A percentile compares a stretch with the other conserved stretches of the same genome.
phyloP scores from a whole-genome alignment of 2,113 vertebrate species.

The Phaethornis superciliosus region DNA sequence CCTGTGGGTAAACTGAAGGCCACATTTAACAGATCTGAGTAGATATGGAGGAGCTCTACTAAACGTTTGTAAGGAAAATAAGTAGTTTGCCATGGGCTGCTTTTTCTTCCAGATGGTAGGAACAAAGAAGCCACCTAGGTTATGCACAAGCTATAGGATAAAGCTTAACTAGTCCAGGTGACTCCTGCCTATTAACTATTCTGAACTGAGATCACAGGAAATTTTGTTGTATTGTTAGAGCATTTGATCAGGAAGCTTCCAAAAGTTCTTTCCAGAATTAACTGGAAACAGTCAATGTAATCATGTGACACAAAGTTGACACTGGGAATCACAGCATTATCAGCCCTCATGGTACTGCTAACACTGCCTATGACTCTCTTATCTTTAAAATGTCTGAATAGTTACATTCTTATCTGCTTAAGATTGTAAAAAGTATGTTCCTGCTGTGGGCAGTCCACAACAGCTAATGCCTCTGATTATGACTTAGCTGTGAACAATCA shows the following conservation, averaged over 20 bases:
- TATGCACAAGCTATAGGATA: not conserved
- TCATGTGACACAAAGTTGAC: not conserved
- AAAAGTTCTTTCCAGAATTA: not conserved
- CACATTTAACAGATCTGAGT: not conserved
- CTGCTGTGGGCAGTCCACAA: not conserved
- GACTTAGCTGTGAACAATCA: not conserved
- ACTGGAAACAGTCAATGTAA: not conserved
- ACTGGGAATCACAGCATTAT: not conserved
- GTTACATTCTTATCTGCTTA: not conserved
- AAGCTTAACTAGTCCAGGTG: not conserved
- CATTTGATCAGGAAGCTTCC: not conserved
- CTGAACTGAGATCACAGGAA: not conserved
- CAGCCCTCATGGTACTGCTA: not conserved
- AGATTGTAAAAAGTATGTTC: not conserved
- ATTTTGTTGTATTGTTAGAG: not conserved
- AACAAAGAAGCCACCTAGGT: not conserved
- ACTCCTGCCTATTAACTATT: not conserved
- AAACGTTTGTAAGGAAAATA: not conserved
- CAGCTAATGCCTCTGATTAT: not conserved
- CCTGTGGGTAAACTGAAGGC: not conserved
- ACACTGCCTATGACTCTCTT: rapidly evolving
- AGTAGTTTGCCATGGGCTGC: not conserved
- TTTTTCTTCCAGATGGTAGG: not conserved
- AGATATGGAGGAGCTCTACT: not conserved
- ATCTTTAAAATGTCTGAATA: not conserved